Evolutionary conservation across 2,797 vertebrate species (phyloP).

Genomic region (Periparus ater): DNA sequence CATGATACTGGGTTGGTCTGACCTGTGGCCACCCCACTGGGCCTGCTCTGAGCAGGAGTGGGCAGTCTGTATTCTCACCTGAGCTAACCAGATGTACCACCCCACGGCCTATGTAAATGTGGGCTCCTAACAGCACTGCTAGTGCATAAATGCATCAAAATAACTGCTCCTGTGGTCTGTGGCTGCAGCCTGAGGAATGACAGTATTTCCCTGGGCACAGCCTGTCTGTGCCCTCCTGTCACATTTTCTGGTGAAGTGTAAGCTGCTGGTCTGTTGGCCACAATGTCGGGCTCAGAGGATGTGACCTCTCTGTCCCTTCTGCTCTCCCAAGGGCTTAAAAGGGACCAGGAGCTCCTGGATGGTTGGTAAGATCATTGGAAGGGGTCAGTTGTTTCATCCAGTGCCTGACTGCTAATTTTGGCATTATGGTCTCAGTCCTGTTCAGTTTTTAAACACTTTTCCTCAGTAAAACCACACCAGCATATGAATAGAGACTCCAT

Average conservation of each 20-base stretch:
- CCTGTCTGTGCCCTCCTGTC: neutral
- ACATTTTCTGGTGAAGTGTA: neutral
- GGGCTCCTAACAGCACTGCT: neutral
- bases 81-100: neutral
- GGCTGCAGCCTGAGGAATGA: neutral
- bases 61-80: neutral
- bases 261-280: neutral
- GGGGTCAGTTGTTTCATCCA: neutral
- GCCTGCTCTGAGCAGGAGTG: neutral
- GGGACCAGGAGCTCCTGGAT: neutral
- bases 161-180: neutral
- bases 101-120: neutral
- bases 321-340: neutral
- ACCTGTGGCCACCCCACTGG: neutral
- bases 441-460: conserved; percentile 14
- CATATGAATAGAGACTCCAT: neutral
- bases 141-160: neutral
- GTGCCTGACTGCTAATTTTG: conserved; percentile 13
- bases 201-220: neutral
- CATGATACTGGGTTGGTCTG: neutral
- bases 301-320: neutral
- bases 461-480: neutral
- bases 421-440: neutral
- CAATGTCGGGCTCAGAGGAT: neutral
- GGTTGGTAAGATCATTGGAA: neutral